phyloP scores from a whole-genome alignment of 2,113 vertebrate species.

The Tragelaphus buxtoni region DNA sequence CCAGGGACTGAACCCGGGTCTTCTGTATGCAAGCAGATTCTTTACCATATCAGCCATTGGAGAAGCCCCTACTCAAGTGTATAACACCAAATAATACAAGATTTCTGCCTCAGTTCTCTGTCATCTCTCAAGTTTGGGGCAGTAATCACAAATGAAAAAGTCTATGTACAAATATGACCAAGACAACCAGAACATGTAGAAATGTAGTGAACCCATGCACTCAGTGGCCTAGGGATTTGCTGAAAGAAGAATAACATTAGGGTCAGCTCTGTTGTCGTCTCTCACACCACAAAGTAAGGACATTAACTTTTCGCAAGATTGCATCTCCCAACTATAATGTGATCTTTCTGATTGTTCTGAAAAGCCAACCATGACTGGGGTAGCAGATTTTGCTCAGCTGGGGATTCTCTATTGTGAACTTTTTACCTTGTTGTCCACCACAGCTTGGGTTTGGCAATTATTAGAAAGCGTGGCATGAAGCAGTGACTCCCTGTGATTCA shows the following conservation, averaged over 20 bases:
- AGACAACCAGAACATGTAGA: background rate
- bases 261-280: background rate
- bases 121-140: background rate
- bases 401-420: background rate
- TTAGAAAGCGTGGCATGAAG: background rate
- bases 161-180: background rate
- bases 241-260: background rate
- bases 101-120: background rate
- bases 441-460: background rate
- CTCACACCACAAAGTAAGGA: background rate
- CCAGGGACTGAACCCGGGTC: background rate
- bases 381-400: conserved; percentile 7
- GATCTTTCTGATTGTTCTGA: background rate
- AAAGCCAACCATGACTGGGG: background rate
- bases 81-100: background rate
- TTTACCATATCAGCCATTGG: background rate
- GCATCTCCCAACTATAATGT: background rate
- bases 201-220: background rate
- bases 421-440: background rate
- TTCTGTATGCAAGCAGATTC: background rate
- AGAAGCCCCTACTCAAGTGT: background rate
- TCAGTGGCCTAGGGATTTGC: background rate
- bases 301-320: background rate
- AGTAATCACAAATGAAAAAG: background rate
- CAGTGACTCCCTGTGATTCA: background rate